Conservation (phyloP, 1,140 invertebrate genomes). For the Holcopasites calliopsidis region DNA sequence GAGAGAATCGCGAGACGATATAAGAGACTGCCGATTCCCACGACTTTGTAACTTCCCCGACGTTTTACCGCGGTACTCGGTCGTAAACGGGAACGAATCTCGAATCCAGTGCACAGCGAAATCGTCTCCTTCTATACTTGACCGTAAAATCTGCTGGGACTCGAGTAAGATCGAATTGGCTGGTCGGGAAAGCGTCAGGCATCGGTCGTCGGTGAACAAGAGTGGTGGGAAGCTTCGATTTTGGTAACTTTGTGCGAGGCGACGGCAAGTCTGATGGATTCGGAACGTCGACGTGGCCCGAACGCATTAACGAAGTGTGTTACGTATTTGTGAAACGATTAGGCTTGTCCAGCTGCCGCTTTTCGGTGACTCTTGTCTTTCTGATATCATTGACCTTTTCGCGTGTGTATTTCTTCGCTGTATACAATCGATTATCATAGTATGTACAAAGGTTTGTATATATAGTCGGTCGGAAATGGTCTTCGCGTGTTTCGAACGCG, state of each 20-base stretch:
- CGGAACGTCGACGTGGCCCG: neutral
- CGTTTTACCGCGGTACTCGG: no score
- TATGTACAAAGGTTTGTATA: neutral
- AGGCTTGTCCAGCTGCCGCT: neutral
- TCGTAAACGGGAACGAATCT: no score
- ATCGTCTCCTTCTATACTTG: no score
- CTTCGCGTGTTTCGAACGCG: neutral
- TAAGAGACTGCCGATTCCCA: no score
- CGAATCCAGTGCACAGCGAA: neutral
- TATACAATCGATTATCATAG: neutral
- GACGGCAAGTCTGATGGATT: no score
- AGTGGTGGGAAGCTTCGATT: no score
- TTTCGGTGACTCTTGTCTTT: constrained; percentile 6
- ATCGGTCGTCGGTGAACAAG: neutral
- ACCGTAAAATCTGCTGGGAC: neutral
- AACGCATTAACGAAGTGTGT: constrained; percentile 8
- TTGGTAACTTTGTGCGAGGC: no score
- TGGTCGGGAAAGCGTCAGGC: neutral
- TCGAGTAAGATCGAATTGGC: neutral
- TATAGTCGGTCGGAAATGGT: neutral
- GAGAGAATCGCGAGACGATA: no score
- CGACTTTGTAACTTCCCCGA: no score
- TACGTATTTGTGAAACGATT: no score
- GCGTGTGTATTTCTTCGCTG: constrained; percentile 1
- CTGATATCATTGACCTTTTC: constrained; percentile 2